These are phyloP conservation scores for Myrmecophaga tridactyla DNA, from an alignment of 2,113 vertebrate species.

Conservation along the genomic window DNA sequence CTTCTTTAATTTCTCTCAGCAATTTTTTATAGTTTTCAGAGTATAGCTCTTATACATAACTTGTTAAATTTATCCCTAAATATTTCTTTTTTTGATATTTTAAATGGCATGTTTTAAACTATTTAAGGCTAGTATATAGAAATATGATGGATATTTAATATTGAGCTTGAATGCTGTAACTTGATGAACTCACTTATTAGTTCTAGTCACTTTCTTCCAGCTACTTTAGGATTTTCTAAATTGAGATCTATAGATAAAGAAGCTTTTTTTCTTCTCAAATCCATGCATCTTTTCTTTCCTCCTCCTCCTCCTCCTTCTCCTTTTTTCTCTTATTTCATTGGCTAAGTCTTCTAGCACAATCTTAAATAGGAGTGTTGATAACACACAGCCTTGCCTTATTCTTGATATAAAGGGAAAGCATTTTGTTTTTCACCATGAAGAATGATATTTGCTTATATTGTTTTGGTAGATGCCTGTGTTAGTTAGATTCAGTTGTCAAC, in stretches of 20 bases:
- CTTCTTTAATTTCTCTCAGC: background rate
- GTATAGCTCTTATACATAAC: background rate
- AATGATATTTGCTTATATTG: background rate
- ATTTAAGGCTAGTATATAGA: background rate
- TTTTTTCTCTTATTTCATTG: background rate
- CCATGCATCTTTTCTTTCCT: background rate
- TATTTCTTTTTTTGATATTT: background rate
- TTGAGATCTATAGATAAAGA: background rate
- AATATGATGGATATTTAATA: background rate
- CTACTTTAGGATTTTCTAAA: background rate
- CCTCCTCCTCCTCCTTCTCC: background rate
- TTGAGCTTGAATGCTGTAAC: background rate
- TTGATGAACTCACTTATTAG: background rate
- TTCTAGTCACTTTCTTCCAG: background rate
- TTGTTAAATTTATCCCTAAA: background rate
- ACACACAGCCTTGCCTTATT: background rate
- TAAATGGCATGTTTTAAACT: background rate
- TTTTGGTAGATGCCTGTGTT: background rate
- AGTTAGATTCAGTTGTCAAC: no score
- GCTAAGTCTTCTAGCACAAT: background rate
- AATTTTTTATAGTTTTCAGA: slow-evolving; percentile 22
- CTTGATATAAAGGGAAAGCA: background rate
- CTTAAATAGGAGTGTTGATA: background rate
- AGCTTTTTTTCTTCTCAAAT: background rate
- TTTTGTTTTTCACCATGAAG: background rate